Evolutionary conservation across 1,140 invertebrate genomes (phyloP).

Genomic region (Dreissena rostriformis): DNA sequence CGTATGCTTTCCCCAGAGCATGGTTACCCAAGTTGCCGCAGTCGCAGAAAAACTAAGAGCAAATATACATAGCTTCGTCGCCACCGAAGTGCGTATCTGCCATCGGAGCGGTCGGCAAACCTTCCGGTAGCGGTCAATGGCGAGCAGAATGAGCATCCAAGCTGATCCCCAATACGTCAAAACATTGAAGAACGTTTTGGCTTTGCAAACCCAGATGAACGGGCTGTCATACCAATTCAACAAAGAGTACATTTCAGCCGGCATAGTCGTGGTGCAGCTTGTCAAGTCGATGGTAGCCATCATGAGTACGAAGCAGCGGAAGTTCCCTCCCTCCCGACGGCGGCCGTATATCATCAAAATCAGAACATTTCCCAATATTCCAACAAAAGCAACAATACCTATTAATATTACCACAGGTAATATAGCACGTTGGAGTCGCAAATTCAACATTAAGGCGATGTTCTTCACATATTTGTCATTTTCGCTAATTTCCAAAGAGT

Average conservation of each 20-base stretch:
- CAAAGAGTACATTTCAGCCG: slow-evolving; percentile 65
- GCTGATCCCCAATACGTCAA: slow-evolving; percentile 64
- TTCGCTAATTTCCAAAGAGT: too few relatives aligned
- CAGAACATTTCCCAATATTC: slow-evolving; percentile 63
- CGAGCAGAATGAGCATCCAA: slow-evolving; percentile 59
- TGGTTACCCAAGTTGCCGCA: slow-evolving; percentile 6
- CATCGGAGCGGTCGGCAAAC: slow-evolving; percentile 61
- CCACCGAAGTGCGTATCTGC: slow-evolving; percentile 57
- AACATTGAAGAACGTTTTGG: slow-evolving; percentile 60
- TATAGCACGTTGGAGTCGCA: neutral
- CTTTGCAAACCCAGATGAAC: slow-evolving; percentile 56
- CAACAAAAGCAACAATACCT: slow-evolving; percentile 57
- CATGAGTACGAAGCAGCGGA: slow-evolving; percentile 61
- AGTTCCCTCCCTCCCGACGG: slow-evolving; percentile 55
- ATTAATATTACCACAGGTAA: slow-evolving; percentile 61
- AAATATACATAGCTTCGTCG: slow-evolving; percentile 22
- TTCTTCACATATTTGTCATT: too few relatives aligned
- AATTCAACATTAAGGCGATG: too few relatives aligned
- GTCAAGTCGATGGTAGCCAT: slow-evolving; percentile 65
- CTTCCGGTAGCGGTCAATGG: slow-evolving; percentile 65
- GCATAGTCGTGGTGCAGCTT: slow-evolving; percentile 64
- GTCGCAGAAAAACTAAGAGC: slow-evolving; percentile 7
- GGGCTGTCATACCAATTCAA: slow-evolving; percentile 66
- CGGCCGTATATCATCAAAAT: slow-evolving; percentile 63
- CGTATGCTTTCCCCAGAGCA: slow-evolving; percentile 51